phyloP scores from a whole-genome alignment of 2,888 invertebrate species.

The Drosophila suboccidentalis region DNA sequence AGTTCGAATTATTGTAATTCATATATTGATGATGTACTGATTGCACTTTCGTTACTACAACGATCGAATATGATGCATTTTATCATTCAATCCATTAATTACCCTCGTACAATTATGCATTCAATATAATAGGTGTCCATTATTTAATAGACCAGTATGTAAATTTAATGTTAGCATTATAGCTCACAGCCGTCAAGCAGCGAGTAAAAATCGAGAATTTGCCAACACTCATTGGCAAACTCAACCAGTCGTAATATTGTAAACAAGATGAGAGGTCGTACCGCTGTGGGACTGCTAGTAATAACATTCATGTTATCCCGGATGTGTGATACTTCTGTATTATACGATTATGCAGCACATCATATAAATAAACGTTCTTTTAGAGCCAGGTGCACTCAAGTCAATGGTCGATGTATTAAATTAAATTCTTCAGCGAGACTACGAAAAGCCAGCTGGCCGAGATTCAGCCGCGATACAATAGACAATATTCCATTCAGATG shows the following conservation, averaged over 20 bases:
- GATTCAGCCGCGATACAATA: constrained; percentile 4
- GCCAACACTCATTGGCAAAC: not conserved
- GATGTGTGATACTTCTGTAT: not conserved
- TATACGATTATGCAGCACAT: not conserved
- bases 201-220: not conserved
- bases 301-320: constrained; percentile 1
- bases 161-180: not conserved
- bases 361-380: not conserved
- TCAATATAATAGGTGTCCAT: not conserved
- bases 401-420: constrained; percentile 6
- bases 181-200: not conserved
- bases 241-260: not conserved
- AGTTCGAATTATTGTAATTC: too few relatives aligned
- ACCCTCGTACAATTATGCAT: too few relatives aligned
- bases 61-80: too few relatives aligned
- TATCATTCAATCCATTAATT: too few relatives aligned
- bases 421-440: not conserved
- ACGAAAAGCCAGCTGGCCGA: constrained; percentile 4
- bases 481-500: not conserved
- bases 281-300: not conserved
- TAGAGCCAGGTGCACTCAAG: not conserved
- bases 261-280: constrained; percentile 8
- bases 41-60: too few relatives aligned
- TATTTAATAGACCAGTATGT: not conserved
- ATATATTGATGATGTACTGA: too few relatives aligned